Evolutionary conservation across 2,888 invertebrate species (phyloP), one percentile per base, ranked within the genome.

Genomic region (Agriotes lineatus): DNA sequence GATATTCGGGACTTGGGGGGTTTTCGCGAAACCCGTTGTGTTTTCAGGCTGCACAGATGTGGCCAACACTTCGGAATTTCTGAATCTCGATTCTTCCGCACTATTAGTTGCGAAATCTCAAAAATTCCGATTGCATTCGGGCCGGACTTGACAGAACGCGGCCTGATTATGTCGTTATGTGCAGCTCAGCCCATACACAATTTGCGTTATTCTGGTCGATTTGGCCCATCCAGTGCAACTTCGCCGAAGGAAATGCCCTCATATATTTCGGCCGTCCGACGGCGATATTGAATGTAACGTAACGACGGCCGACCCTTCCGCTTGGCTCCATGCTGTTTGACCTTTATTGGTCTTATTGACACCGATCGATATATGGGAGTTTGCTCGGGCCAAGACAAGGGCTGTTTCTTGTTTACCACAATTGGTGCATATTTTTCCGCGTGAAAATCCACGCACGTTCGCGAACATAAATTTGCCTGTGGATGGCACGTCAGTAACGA

Each of bases 281-380:
- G 54, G 56, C 66, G 60, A 70, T 70, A 70, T 70, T 70, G 69
- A 70, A 70, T 70, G 69, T 66, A 66, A 70, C 66, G 61, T 66
- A 68, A 68, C 63, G 62, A 62, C 60, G 58, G 62, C 63, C 63
- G 70, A 48, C 70, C 64, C 62, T 70, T 70, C 57, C 64, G 59
- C 60, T 60, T 68, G 59, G 37, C 63, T 56, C 67, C 59, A 54
- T 70, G 57, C 70, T 68, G 63, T 70, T 70, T 68, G 70, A 70
- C 70, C 70, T 68, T 70, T 70, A 70, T 70, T 64, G 67, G 63
- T 60, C 70, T 70, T 70, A 70, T 70, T 70, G 70, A 68, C 70
- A 61, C 42, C 35, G 67, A 60, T 70, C 70, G 64, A 70, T 70
- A 67, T 62, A 61, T 54, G 42, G 39, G 59, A 35, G 50, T 59